phyloP scores from a whole-genome alignment of 2,888 invertebrate species.

The Drosophila infuscata region DNA sequence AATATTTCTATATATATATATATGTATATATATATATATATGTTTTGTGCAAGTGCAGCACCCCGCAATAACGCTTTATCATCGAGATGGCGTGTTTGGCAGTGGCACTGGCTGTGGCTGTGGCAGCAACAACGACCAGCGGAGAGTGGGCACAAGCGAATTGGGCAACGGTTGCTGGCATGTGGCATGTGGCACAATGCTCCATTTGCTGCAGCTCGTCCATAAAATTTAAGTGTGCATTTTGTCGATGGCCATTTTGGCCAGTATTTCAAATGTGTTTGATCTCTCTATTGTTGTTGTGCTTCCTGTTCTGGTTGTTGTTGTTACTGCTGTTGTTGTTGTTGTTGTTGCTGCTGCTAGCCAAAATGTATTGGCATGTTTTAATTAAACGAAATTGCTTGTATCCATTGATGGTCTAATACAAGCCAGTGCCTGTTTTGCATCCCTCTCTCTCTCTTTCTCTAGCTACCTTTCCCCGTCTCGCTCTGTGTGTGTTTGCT shows the following conservation, averaged over 20 bases:
- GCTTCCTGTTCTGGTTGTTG: background rate
- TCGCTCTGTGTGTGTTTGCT: conserved; percentile 5
- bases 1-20: background rate
- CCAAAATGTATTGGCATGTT: conserved; percentile 75
- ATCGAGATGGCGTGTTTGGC: conserved; percentile 6
- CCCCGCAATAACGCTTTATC: background rate
- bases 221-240: conserved; percentile 61
- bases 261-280: conserved; percentile 60
- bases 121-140: background rate
- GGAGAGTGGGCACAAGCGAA: conserved; percentile 18
- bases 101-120: background rate
- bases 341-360: conserved; percentile 14
- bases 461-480: background rate
- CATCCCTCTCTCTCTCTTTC: background rate
- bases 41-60: background rate
- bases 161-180: conserved; percentile 58
- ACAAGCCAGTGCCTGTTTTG: conserved; percentile 26
- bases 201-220: conserved; percentile 63
- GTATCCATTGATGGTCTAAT: conserved; percentile 74
- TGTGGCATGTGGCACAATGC: conserved; percentile 47
- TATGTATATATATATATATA: background rate
- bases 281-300: conserved; percentile 38
- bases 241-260: conserved; percentile 53
- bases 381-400: conserved; percentile 79
- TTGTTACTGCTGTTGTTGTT: background rate